Evolutionary conservation across 2,888 invertebrate species (phyloP).

Genomic region (Myopa tessellatipennis): DNA sequence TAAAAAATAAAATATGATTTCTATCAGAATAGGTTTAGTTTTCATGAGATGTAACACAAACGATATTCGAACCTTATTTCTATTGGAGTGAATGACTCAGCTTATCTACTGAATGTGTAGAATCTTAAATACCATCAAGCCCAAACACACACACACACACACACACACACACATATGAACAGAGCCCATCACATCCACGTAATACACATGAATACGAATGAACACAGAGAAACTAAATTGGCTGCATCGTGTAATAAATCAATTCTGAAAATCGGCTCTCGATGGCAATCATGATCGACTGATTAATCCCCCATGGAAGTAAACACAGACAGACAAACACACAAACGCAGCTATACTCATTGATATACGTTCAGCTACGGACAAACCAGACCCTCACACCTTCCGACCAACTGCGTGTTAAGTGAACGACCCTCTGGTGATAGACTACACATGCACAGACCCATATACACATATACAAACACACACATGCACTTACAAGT

Average conservation of each 20-base stretch:
- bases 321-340: slow-evolving; percentile 4
- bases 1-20: too few relatives aligned
- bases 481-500: too few relatives aligned
- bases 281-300: slow-evolving; percentile 19
- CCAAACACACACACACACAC: neutral
- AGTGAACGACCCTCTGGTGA: neutral
- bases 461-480: neutral
- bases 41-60: too few relatives aligned
- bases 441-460: neutral
- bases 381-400: neutral
- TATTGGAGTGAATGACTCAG: too few relatives aligned
- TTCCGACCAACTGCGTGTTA: too few relatives aligned
- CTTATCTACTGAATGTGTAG: too few relatives aligned
- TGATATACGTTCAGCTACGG: neutral
- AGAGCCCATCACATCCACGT: neutral
- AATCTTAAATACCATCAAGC: too few relatives aligned
- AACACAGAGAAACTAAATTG: neutral
- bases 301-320: slow-evolving; percentile 15
- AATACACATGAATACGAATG: neutral
- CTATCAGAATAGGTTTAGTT: too few relatives aligned
- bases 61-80: too few relatives aligned
- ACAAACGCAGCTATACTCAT: neutral
- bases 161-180: neutral
- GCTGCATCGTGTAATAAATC: slow-evolving; percentile 20
- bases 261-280: slow-evolving; percentile 14